Evolutionary conservation across 2,797 vertebrate genomes (phyloP).

Genomic region (Adrianichthys oophorus): DNA sequence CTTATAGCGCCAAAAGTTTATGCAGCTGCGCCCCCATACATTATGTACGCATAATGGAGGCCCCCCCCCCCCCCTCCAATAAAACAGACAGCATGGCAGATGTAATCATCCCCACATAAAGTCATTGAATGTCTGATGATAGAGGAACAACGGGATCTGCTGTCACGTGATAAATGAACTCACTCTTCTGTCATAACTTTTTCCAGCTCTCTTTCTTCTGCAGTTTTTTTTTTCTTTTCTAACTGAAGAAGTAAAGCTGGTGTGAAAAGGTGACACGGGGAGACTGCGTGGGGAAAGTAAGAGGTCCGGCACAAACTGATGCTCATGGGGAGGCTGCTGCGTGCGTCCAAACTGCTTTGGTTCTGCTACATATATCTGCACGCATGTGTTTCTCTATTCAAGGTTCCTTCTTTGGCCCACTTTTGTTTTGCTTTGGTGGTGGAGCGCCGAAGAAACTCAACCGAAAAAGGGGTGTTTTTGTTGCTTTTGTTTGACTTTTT

Average conservation of each 20-base stretch:
- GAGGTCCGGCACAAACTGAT: slow-evolving; percentile 16
- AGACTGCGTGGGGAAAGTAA: slow-evolving; percentile 43
- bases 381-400: neutral
- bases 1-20: neutral
- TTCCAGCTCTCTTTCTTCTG: slow-evolving; percentile 49
- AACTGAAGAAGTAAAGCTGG: slow-evolving; percentile 45
- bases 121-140: slow-evolving; percentile 32
- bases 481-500: no score
- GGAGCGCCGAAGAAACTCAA: neutral
- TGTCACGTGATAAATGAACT: slow-evolving; percentile 57
- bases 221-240: no score
- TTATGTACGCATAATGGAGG: neutral
- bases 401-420: neutral
- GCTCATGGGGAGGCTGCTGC: slow-evolving; percentile 26
- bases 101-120: slow-evolving; percentile 48
- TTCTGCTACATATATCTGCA: slow-evolving; percentile 6
- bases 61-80: neutral
- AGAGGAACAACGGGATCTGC: slow-evolving; percentile 19
- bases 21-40: neutral
- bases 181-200: slow-evolving; percentile 59
- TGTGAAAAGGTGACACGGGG: slow-evolving; percentile 53
- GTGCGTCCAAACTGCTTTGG: slow-evolving; percentile 20
- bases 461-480: neutral
- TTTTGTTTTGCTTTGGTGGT: neutral
- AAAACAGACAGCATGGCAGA: slow-evolving; percentile 17